A percentile compares a stretch with the other conserved stretches of the same genome.
phyloP scores from a whole-genome alignment of 2,888 invertebrate genomes.

The Macropis europaea region DNA sequence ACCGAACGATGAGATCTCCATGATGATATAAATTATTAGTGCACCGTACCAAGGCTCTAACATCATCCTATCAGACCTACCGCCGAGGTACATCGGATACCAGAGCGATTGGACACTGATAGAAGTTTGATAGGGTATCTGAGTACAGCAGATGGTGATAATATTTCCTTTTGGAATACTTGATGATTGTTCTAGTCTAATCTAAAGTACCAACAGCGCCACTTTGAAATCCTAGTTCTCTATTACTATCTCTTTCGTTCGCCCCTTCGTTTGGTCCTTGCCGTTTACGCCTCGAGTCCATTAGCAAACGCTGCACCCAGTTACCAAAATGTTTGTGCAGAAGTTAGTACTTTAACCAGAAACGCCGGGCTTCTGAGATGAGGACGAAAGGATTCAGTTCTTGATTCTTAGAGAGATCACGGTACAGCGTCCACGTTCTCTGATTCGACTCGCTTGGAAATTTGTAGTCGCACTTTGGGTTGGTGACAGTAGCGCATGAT shows the following conservation, averaged over 20 bases:
- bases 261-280: conserved; percentile 45
- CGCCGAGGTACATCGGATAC: too few species aligned
- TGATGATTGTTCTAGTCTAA: too few species aligned
- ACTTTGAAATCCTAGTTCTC: background rate
- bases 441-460: background rate
- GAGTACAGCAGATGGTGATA: too few species aligned
- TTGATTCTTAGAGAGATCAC: background rate
- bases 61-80: too few species aligned
- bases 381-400: background rate
- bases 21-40: too few species aligned
- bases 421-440: background rate
- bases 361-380: background rate
- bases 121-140: too few species aligned
- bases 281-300: background rate
- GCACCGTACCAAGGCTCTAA: too few species aligned
- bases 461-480: conserved; percentile 1
- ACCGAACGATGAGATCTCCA: too few species aligned
- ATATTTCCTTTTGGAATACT: too few species aligned
- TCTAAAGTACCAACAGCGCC: too few species aligned
- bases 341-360: too few species aligned
- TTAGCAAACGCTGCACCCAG: background rate
- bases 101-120: too few species aligned
- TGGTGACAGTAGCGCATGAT: conserved; percentile 45
- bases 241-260: background rate
- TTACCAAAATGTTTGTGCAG: conserved; percentile 3